Evolutionary conservation across 2,797 vertebrate species (phyloP), one percentile per base, ranked within the genome.

Genomic region (Lates japonicus): DNA sequence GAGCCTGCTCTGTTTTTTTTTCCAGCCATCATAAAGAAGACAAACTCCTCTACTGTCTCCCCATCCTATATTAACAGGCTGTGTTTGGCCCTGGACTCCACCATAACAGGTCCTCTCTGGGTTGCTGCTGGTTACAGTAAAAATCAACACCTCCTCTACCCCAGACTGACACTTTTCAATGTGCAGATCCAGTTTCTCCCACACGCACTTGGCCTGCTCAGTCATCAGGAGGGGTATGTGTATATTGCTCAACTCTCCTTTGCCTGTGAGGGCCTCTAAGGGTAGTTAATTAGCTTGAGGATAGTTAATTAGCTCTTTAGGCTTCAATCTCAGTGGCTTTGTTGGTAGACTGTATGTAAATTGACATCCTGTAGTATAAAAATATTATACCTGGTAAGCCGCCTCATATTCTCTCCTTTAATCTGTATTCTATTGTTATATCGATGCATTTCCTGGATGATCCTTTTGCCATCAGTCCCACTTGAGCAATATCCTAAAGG

Each of bases 51-150:
- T 44, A 67, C 83, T 90, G 85, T 89, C 89, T 89, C 87, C 79
- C 84, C 76, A 62, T 92, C 83, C 84, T 87, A 73, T 82, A 71
- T 90, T 93, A 90, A 92, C 88, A 78, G 72, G 78, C 86, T 89
- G 87, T 73, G 70, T 86, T 89, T 94, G 90, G 92, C 92, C 62
- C 70, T n/a, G 79, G 54, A 58, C 82, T 73, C 61, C 61, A 60
- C 77, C 80, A 74, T 77, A 83, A 83, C 86, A 44, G 63, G 73
- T 74, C 71, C n/a, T 80, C 78, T 76, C 78, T 54, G 76, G 78
- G 81, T 91, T 88, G 64, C 89, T 22, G 78, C 84, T 90, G 92
- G 91, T 92, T 93, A 92, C 92, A 90, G 86, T 87, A 85, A 90
- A 91, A 93, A 92, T 90, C 86, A 91, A 89, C 90, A 92, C 90